Base-by-base conservation (phyloP, 2,113 vertebrate genomes). In the Ailuropoda melanoleuca region DNA sequence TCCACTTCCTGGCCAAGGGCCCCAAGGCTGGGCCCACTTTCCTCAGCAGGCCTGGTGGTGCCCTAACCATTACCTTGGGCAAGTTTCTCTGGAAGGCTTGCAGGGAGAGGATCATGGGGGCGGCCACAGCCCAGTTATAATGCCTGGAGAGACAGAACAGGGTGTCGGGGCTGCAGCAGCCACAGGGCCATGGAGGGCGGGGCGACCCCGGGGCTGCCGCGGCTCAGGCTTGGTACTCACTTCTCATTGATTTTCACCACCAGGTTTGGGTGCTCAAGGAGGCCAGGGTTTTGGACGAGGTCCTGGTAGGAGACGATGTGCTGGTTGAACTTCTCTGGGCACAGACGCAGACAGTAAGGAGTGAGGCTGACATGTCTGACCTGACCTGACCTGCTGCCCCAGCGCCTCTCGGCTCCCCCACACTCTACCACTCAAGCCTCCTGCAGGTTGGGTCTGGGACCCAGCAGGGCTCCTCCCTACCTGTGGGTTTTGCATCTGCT, bases 51-150 rank as follows among this genome's bases (percentile, higher is more conserved):
- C 31, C 75, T 7, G 1, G 4, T 17, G 50, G 23, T 81, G 6
- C 60, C 50, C 43, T 75, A 80, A 26, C 21, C 60, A 93, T 98
- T 99, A 99, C 99, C 99, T 99, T 99, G 11, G 99, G 99, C 78
- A 99, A 98, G 90, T 98, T 99, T 97, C 98, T 99, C 98, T 99
- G 99, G 98, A 99, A 99, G 60, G 99, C 99, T 93, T 99, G 99
- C 98, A 99, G 98, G 60, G 99, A 99, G 91, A 99, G 98, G 75
- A 99, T 97, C 98, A 99, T 99, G 8, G 99, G 99, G 93, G 99
- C 99, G 91, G 99, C 99, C 77, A 99, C 99, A 75, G 99, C 99
- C 99, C 99, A 99, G 98, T 99, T 99, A 88, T 99, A 99, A 97
- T 99, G 99, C 90, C 99, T 99, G 95, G 21, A 98, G 97, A 94